These are phyloP conservation scores for Bos javanicus DNA, from an alignment of 2,113 vertebrate genomes.

Conservation along the genomic window DNA sequence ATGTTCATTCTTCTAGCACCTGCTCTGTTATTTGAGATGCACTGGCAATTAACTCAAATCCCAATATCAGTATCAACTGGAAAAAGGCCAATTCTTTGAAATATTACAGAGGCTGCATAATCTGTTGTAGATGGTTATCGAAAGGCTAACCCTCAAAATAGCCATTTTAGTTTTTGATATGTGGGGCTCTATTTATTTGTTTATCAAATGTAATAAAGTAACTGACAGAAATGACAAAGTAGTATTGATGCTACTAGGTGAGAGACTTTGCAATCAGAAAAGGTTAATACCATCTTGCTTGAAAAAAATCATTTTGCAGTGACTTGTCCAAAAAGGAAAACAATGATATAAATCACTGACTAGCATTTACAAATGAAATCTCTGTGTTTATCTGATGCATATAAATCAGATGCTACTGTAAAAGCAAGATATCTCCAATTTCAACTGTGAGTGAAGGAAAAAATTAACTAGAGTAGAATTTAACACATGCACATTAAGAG, in stretches of 20 bases:
- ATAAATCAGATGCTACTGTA: background rate
- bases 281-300: background rate
- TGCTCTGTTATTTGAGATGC: conserved; percentile 50
- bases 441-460: background rate
- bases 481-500: background rate
- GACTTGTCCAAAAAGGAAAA: background rate
- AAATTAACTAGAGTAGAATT: conserved; percentile 36
- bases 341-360: conserved; percentile 5
- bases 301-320: background rate
- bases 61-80: conserved; percentile 7
- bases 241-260: background rate
- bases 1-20: conserved; percentile 29
- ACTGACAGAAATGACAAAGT: background rate
- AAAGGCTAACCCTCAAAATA: conserved; percentile 16
- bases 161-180: background rate
- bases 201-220: conserved; percentile 54
- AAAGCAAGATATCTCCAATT: background rate
- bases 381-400: conserved; percentile 1
- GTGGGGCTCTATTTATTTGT: background rate
- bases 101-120: background rate
- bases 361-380: conserved; percentile 42
- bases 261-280: background rate
- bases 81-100: conserved; percentile 56
- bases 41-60: conserved; percentile 39
- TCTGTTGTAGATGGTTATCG: conserved; percentile 20